Conservation (phyloP, 2,888 invertebrate genomes). For the Standfussiana lucernea region DNA sequence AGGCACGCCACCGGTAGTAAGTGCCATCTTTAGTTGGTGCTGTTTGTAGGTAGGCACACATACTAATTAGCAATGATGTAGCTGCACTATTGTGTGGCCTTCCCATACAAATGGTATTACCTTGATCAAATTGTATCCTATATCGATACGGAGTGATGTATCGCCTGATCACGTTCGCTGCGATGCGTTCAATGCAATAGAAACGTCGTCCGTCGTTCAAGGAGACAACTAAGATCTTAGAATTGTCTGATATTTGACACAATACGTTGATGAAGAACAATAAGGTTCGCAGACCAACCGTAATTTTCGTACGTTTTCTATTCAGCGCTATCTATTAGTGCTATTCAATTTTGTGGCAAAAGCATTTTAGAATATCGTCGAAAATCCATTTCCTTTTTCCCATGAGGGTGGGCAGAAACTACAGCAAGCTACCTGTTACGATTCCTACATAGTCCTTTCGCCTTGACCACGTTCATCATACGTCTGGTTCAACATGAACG, state of each 20-base stretch:
- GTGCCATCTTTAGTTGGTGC: neutral
- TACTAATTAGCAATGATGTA: neutral
- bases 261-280: neutral
- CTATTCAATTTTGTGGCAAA: neutral
- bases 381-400: neutral
- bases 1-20: no score
- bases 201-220: slow-evolving; percentile 1
- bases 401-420: neutral
- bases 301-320: neutral
- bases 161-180: slow-evolving; percentile 10
- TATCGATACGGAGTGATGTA: slow-evolving; percentile 31
- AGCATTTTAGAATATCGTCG: neutral
- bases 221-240: slow-evolving; percentile 7
- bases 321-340: neutral
- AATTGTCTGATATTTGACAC: neutral
- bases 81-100: neutral
- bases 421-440: neutral
- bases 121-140: slow-evolving; percentile 25
- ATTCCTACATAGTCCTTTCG: neutral
- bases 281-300: neutral
- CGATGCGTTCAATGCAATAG: slow-evolving; percentile 7
- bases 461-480: neutral
- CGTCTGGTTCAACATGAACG: neutral
- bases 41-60: neutral
- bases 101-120: no score